Conservation (phyloP, 1,140 invertebrate species). For the Paraescarpia echinospica region DNA sequence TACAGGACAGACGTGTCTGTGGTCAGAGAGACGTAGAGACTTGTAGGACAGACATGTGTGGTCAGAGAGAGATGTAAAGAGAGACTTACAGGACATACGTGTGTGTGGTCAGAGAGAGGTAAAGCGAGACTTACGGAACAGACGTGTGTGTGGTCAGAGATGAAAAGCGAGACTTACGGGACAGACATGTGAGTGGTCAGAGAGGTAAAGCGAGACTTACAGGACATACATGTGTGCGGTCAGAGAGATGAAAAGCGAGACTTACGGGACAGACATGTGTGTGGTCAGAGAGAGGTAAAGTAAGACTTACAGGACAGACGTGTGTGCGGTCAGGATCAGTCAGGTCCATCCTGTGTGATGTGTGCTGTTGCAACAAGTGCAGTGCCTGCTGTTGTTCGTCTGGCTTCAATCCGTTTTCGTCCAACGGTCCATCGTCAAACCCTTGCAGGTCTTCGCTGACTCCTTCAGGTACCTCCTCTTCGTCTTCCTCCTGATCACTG, state of each 20-base stretch:
- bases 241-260: no score
- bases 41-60: slow-evolving; percentile 1
- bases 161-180: no score
- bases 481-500: slow-evolving; percentile 28
- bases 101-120: not conserved
- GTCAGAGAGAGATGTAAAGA: no score
- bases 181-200: no score
- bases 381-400: not conserved
- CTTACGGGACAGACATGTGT: no score
- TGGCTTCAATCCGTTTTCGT: not conserved
- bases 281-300: not conserved
- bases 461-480: slow-evolving; percentile 18
- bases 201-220: not conserved
- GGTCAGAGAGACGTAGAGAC: no score
- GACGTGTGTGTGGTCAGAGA: not conserved
- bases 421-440: not conserved
- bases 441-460: not conserved
- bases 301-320: slow-evolving; percentile 19
- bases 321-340: slow-evolving; percentile 15
- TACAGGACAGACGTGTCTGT: no score
- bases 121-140: not conserved
- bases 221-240: not conserved
- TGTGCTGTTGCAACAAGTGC: not conserved
- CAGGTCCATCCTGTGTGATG: slow-evolving; percentile 6
- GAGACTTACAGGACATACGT: no score